Percentiles rank a stretch among this genome's conserved stretches.
Conservation (phyloP, 2,888 invertebrate species). For the Diploptera punctata region DNA sequence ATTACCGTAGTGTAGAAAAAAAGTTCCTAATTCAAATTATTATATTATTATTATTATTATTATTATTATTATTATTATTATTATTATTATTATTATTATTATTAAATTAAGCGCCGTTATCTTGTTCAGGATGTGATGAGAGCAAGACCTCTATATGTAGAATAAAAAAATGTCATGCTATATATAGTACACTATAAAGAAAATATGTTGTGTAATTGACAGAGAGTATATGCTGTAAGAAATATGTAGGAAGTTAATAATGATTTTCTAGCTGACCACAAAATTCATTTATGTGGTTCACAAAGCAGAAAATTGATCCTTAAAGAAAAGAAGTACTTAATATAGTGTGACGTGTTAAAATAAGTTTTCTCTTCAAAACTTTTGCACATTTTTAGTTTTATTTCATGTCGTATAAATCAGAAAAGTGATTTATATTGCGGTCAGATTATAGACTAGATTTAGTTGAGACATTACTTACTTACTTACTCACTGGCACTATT, state of each 20-base stretch:
- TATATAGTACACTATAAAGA: neutral
- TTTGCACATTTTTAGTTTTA: neutral
- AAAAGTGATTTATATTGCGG: neutral
- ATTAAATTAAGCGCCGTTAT: neutral
- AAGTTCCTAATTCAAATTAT: too few species aligned
- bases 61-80: neutral
- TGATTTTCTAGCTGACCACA: conserved; percentile 25
- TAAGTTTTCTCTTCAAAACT: conserved; percentile 1
- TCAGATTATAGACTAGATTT: neutral
- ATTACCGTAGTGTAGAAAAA: too few species aligned
- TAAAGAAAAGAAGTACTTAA: neutral
- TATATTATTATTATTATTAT: neutral
- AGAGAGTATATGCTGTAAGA: neutral
- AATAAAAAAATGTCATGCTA: neutral
- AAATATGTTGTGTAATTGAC: conserved; percentile 1
- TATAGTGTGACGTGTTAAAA: conserved; percentile 10
- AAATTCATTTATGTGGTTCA: conserved; percentile 23
- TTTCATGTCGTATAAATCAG: neutral
- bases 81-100: neutral
- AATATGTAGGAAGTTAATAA: conserved; percentile 17
- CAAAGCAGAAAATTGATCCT: conserved; percentile 27
- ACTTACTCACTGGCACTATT: too few species aligned
- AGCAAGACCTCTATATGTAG: neutral
- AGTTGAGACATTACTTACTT: neutral
- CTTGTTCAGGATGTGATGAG: conserved; percentile 16